Evolutionary conservation across 2,797 vertebrate genomes (phyloP), one percentile per base, ranked within the genome.

Genomic region (Rhodeus uyekii): DNA sequence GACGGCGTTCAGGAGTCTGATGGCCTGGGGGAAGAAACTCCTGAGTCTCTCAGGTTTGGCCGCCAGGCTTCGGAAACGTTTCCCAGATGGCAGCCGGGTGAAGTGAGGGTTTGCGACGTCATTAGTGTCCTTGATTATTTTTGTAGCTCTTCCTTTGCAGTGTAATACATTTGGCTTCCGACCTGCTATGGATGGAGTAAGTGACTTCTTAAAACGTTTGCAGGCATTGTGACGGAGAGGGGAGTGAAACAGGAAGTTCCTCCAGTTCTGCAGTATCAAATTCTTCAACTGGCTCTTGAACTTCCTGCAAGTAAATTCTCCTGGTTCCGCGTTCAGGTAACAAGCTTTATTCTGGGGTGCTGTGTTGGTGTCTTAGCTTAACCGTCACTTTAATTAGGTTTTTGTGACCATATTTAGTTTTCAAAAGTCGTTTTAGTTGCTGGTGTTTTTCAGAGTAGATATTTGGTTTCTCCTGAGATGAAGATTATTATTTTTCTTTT

Each of bases 261-360:
- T 1, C 95, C 96, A 1, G 86, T 98, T 50, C 89, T 99, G 53
- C 98, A 99, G 91, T 92, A 97, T 88, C 95, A 97, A 60, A 94
- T 99, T 29, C 93, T 99, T n/a, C 95, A 96, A 87, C 89, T 99
- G 89, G 96, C 97, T 2, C 91, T 99, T 74, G 97, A 97, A n/a
- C 93, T 99, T 61, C 98, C 98, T 0, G 94, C 96, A 16, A 97
- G 92, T 94, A 99, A 97, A 89, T 99, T 99, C 92, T 90, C 95
- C 27, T 99, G 98, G 97, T 95, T 99, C 82, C 96, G 92, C 83
- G 87, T 96, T 32, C 96, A 98, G 96, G 97, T 99, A 84, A 87
- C 88, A 74, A 44, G 1, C 1, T 44, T 22, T 3, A 9, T 75
- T 58, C 34, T 6, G 10, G 19, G 22, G 24, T 44, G 38, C n/a